A percentile compares a stretch with the other conserved stretches of the same genome.
Evolutionary conservation across 1,140 invertebrate genomes (phyloP).

Genomic region (Polypedilum pembai): DNA sequence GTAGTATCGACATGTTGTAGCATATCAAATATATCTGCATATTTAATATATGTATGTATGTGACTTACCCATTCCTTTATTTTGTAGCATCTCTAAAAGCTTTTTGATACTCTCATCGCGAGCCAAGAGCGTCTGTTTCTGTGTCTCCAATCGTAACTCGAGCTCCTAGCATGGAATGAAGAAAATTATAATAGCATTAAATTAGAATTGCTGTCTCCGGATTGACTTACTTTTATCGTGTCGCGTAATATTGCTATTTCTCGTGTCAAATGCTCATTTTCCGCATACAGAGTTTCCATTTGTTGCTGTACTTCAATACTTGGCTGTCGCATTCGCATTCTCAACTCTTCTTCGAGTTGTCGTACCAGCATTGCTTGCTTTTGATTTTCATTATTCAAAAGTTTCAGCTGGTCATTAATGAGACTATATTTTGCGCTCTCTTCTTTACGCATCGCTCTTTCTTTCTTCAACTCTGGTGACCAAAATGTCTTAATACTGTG

Average conservation of each 20-base stretch:
- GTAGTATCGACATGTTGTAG: background rate
- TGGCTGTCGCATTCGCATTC: constrained; percentile 74
- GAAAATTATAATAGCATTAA: background rate
- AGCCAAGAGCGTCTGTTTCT: constrained; percentile 92
- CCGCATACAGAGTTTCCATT: constrained; percentile 82
- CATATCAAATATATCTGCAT: background rate
- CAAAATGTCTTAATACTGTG: constrained; percentile 99
- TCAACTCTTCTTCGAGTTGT: constrained; percentile 85
- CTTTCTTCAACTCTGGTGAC: constrained; percentile 98
- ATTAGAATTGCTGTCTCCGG: background rate
- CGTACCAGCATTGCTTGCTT: constrained; percentile 93
- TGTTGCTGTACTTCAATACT: constrained; percentile 85
- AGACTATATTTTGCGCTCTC: constrained; percentile 95
- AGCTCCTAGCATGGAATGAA: constrained; percentile 60
- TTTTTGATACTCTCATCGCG: constrained; percentile 98
- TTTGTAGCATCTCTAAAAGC: constrained; percentile 95
- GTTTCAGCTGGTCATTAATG: constrained; percentile 93
- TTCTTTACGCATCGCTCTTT: constrained; percentile 90
- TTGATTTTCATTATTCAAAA: constrained; percentile 95
- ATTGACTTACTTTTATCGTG: constrained; percentile 74
- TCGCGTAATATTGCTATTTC: constrained; percentile 92
- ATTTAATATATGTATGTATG: constrained; percentile 29
- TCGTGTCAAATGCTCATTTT: constrained; percentile 90
- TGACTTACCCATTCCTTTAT: constrained; percentile 87
- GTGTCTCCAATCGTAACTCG: constrained; percentile 92